Evolutionary conservation across 2,113 vertebrate species (phyloP).

Genomic region (Solea senegalensis): DNA sequence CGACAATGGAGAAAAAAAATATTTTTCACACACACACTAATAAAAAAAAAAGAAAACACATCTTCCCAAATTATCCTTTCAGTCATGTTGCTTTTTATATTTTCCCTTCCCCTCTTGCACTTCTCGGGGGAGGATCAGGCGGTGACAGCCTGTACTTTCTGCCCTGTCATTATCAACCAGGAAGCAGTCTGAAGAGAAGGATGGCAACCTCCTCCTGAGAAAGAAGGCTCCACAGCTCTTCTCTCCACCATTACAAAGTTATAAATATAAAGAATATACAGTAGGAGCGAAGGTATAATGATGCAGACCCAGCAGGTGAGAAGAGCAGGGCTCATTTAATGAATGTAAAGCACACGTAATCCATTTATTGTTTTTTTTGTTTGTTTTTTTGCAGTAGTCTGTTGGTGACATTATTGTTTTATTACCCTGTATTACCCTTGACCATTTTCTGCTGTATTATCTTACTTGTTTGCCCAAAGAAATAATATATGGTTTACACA

Average conservation of each 20-base stretch:
- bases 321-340: slow-evolving; percentile 18
- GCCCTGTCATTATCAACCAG: slow-evolving; percentile 52
- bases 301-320: slow-evolving; percentile 12
- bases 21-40: not conserved
- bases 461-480: not conserved
- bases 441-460: not conserved
- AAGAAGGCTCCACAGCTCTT: slow-evolving; percentile 3
- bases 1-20: not conserved
- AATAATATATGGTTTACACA: not conserved
- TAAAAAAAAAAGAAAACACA: slow-evolving; percentile 5
- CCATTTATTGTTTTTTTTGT: not conserved
- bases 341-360: slow-evolving; percentile 24
- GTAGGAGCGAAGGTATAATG: slow-evolving; percentile 20
- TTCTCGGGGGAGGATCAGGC: slow-evolving; percentile 15
- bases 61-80: slow-evolving; percentile 48
- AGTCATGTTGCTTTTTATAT: slow-evolving; percentile 38
- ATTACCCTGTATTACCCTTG: not conserved
- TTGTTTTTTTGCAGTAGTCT: not conserved
- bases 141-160: slow-evolving; percentile 49
- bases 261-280: slow-evolving; percentile 19
- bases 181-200: slow-evolving; percentile 30
- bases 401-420: not conserved
- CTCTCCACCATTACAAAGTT: slow-evolving; percentile 32
- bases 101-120: slow-evolving; percentile 8
- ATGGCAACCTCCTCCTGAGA: slow-evolving; percentile 36